These are phyloP conservation scores for Lerema accius DNA, from an alignment of 1,140 invertebrate species.

Conservation along the genomic window DNA sequence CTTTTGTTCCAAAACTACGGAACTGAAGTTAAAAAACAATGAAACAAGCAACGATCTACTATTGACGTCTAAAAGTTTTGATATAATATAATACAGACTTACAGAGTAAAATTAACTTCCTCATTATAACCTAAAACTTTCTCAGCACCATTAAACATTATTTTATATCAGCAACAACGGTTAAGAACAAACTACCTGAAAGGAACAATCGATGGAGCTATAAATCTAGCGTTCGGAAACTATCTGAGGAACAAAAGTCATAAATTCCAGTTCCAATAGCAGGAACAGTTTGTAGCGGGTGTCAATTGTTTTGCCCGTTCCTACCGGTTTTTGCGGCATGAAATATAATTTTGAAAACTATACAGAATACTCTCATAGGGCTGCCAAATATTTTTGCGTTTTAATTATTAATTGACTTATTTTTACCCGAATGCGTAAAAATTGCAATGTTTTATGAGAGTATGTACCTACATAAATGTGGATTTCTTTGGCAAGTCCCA, in stretches of 20 bases:
- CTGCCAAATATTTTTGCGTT: not conserved
- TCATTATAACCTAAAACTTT: not conserved
- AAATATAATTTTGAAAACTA: constrained; percentile 21
- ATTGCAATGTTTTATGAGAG: too few relatives aligned
- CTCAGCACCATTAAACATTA: not conserved
- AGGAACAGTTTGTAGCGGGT: constrained; percentile 43
- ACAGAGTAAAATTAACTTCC: too few relatives aligned
- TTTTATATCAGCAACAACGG: constrained; percentile 1
- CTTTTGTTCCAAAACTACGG: too few relatives aligned
- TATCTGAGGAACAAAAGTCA: constrained; percentile 47
- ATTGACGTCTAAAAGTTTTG: too few relatives aligned
- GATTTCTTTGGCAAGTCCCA: too few relatives aligned
- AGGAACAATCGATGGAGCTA: constrained; percentile 14
- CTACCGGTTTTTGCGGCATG: constrained; percentile 21
- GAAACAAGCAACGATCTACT: too few relatives aligned
- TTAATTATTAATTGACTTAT: not conserved
- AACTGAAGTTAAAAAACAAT: too few relatives aligned
- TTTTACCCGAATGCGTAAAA: too few relatives aligned
- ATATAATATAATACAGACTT: too few relatives aligned
- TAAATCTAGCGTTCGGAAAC: constrained; percentile 40
- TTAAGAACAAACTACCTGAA: constrained; percentile 14
- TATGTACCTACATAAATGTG: too few relatives aligned
- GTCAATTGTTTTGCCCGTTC: constrained; percentile 45
- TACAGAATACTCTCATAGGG: not conserved
- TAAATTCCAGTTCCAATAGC: constrained; percentile 36